Base-by-base conservation (phyloP, 2,888 invertebrate genomes). In the Mythimna pallens region DNA sequence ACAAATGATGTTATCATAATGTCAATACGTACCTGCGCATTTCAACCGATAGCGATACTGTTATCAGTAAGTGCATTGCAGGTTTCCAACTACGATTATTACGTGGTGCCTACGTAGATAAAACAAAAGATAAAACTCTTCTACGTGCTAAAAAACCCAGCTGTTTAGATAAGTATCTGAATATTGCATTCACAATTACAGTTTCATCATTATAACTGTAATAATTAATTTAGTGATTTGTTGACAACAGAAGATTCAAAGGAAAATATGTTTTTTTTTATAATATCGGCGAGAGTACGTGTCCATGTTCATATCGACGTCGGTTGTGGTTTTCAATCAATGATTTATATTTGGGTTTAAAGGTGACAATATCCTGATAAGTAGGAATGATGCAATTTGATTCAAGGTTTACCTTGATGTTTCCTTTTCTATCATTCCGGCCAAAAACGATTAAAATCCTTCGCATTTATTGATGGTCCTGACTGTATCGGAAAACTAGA, bases 331-430 rank as follows among this genome's bases (percentile, higher is more conserved):
- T 71, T 76, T 36, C 9, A 52, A 63, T 54, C 43, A 57, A 12
- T 20, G 9, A 47, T 22, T 64, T 36, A 10, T 57, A 62, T 54
- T 65, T 54, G 63, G 36, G n/a, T 9, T 30, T 52, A 25, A 61
- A 61, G 40, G 55, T 59, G 25, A 25, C 20, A n/a, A 50, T 58
- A 54, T 30, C 57, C 65, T 36, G 54, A 63, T 76, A 71, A 14
- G 61, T n/a, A 54, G 20, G 25, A 50, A 52, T 72, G 58, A 66
- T 22, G 64, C 58, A 66, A 77, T 47, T 36, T 22, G 17, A 22
- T 58, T 43, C 72, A 77, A 77, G 77, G 77, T 67, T 77, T 47
- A 72, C 77, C 77, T 77, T 64, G 72, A 25, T 22, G 22, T 22
- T 61, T 40, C 61, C 61, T 61, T 61, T 61, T 61, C 22, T 40